Evolutionary conservation across 2,888 invertebrate genomes (phyloP), one percentile per base, ranked within the genome.

Genomic region (Lucinisca nassula): DNA sequence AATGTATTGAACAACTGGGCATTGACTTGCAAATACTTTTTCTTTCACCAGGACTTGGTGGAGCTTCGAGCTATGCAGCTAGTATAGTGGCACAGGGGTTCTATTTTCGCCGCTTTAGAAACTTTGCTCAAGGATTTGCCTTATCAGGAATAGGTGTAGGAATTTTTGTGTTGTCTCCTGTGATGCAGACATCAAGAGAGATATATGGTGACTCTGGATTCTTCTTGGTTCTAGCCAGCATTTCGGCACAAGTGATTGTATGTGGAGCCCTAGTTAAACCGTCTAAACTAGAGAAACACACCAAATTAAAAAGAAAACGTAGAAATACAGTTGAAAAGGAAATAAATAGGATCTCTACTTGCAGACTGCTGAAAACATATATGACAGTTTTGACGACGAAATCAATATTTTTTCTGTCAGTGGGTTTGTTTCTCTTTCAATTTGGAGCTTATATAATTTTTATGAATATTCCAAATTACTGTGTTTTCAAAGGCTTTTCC

Each of bases 241-340:
- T 84, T 14, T 38, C 84, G 10, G 51, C 82, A 0, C 81, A 89
- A 14, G 82, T 82, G 10, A 58, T 82, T 14, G 78, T 83, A 21
- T 89, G 86, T 38, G 89, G 89, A 10, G 40, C 55, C 27, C 27
- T 89, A 24, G 86, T 84, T 70, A 84, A 82, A 73, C 89, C 89
- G 21, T 84, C 82, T 24, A 76, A 79, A 38, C 45, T 89, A 30
- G 89, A 89, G 55, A 51, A 35, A n/a, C 17, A 79, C 30, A 78
- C 82, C 0, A 51, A 82, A 51, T 0, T 14, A 17, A 55, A 58
- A 72, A 32, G 88, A 51, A 79, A 72, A 27, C 21, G 74, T 12
- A 21, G 21, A 55, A 4, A 14, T 21, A 4, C 8, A 4, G n/a
- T n/a, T 14, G 14, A 40, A 40, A 55, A 8, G 14, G 4, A 55